Evolutionary conservation across 1,140 invertebrate species (phyloP).

Genomic region (Acromyrmex heyeri): DNA sequence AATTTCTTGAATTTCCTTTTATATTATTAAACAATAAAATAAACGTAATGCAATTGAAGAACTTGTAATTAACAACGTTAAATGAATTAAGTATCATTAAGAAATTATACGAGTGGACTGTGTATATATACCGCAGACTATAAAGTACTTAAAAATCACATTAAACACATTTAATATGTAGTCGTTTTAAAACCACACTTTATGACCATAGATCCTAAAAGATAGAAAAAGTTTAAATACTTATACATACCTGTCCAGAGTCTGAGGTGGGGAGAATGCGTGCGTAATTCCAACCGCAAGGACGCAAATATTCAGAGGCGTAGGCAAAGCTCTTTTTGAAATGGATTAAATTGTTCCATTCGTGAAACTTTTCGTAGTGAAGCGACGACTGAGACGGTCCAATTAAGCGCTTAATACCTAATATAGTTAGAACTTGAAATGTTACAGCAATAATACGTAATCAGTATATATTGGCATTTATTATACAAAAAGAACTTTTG

Average conservation of each 20-base stretch:
- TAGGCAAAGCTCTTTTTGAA: constrained; percentile 51
- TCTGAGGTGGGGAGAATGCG: constrained; percentile 61
- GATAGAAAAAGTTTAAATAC: constrained; percentile 68
- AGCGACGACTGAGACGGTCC: background rate
- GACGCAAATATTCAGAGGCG: constrained; percentile 73
- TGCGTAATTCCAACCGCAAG: constrained; percentile 80
- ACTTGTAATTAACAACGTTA: background rate
- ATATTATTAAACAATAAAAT: background rate
- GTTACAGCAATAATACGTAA: background rate
- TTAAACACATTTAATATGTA: constrained; percentile 26
- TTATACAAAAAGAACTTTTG: too few species aligned
- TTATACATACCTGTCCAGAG: constrained; percentile 68
- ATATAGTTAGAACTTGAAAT: background rate
- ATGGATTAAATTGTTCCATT: constrained; percentile 17
- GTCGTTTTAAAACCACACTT: constrained; percentile 32
- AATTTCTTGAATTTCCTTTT: background rate
- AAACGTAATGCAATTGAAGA: background rate
- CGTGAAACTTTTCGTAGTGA: background rate
- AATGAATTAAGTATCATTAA: constrained; percentile 27
- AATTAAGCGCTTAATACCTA: background rate
- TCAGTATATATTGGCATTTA: background rate
- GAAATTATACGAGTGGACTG: background rate
- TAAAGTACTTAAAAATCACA: background rate
- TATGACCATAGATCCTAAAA: constrained; percentile 63
- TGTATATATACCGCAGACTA: background rate